Conservation (phyloP, 2,888 invertebrate species). For the Imbricaverruca yamaguchii region DNA sequence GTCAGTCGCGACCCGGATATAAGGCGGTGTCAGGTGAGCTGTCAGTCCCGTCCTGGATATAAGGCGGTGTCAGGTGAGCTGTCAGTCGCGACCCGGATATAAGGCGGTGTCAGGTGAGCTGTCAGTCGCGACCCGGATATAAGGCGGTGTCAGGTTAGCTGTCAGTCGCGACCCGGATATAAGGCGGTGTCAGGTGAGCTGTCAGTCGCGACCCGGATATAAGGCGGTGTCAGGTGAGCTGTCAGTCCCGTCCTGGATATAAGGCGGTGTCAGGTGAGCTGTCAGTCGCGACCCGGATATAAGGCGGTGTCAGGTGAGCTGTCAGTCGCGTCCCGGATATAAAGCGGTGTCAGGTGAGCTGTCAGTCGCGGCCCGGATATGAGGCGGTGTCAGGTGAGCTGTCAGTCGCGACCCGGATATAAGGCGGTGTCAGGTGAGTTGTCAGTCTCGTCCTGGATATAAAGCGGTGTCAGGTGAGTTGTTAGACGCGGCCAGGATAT, state of each 20-base stretch:
- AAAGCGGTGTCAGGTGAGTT: not conserved
- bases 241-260: not conserved
- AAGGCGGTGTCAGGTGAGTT: not conserved
- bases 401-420: not conserved
- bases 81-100: not conserved
- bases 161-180: not conserved
- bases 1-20: not conserved
- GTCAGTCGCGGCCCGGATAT: not conserved
- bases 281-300: not conserved
- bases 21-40: constrained; percentile 2
- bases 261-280: constrained; percentile 2
- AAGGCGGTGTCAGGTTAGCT: not conserved
- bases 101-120: constrained; percentile 2
- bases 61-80: not conserved
- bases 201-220: not conserved
- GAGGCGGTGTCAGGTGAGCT: not conserved
- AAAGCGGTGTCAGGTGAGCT: not conserved
- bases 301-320: constrained; percentile 1
- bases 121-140: not conserved
- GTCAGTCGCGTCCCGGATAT: not conserved
- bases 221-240: not conserved
- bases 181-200: constrained; percentile 2
- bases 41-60: not conserved
- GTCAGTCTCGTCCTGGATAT: not conserved
- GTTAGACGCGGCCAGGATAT: not conserved